A percentile compares a stretch with the other conserved stretches of the same genome.
phyloP scores from a whole-genome alignment of 1,140 invertebrate species.

The Nixonia krombeini region DNA sequence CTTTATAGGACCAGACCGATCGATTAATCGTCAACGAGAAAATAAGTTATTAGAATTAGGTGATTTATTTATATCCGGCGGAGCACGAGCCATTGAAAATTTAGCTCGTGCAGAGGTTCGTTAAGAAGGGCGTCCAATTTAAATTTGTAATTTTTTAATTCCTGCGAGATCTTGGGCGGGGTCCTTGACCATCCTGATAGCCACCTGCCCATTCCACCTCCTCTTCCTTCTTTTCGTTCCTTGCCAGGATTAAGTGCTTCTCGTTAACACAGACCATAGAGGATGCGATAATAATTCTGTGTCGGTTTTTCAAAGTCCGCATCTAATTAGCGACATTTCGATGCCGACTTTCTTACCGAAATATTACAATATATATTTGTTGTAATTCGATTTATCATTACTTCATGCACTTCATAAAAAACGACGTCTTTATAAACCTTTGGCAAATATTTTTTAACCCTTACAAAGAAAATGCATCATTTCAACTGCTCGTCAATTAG shows the following conservation, averaged over 20 bases:
- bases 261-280: constrained; percentile 41
- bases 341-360: constrained; percentile 42
- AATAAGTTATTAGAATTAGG: too few species aligned
- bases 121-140: constrained; percentile 43
- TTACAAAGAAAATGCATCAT: too few species aligned
- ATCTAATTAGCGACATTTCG: constrained; percentile 42
- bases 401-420: too few species aligned
- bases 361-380: constrained; percentile 15
- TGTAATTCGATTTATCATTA: too few species aligned
- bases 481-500: too few species aligned
- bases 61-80: background rate
- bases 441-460: too few species aligned
- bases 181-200: constrained; percentile 50
- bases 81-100: constrained; percentile 32
- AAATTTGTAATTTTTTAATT: constrained; percentile 53
- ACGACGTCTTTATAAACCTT: too few species aligned
- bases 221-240: constrained; percentile 24
- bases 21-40: too few species aligned
- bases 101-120: constrained; percentile 22
- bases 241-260: constrained; percentile 51
- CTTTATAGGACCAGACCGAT: too few species aligned
- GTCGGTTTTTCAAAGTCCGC: constrained; percentile 18
- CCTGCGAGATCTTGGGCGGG: constrained; percentile 47
- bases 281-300: constrained; percentile 39
- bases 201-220: constrained; percentile 53